phyloP scores from a whole-genome alignment of 2,797 vertebrate species.

The Paedocypris micromegethes region DNA sequence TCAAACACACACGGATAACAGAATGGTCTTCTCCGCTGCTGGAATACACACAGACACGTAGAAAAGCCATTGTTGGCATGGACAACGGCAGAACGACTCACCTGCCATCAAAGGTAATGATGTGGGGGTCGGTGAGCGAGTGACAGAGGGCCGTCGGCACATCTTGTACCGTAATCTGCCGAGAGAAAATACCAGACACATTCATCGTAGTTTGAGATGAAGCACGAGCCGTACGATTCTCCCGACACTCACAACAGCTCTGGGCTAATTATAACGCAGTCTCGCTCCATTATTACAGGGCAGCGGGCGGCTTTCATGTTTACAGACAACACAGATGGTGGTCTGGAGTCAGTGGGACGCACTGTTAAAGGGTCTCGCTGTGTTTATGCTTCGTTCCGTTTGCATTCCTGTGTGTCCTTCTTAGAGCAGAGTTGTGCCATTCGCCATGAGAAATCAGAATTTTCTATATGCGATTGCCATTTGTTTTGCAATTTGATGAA shows the following conservation, averaged over 20 bases:
- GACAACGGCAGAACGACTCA: constrained; percentile 46
- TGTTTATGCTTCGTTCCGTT: constrained; percentile 16
- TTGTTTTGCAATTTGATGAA: no score
- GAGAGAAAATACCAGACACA: not conserved
- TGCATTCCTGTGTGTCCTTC: constrained; percentile 18
- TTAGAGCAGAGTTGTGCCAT: no score
- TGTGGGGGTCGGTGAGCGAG: constrained; percentile 74
- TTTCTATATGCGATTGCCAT: no score
- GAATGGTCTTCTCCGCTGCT: no score
- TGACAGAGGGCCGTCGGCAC: constrained; percentile 70
- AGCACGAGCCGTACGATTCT: no score
- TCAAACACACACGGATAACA: no score
- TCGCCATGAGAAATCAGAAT: no score
- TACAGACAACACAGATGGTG: constrained; percentile 56
- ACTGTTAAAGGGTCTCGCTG: constrained; percentile 18
- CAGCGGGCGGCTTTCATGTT: constrained; percentile 52
- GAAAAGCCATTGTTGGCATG: not conserved
- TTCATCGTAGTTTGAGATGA: no score
- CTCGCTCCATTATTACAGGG: constrained; percentile 41
- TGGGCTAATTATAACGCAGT: constrained; percentile 35
- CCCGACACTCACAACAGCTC: not conserved
- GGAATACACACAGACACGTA: no score
- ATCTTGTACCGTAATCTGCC: constrained; percentile 68
- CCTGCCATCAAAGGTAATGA: constrained; percentile 76
- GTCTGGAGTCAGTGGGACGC: constrained; percentile 2